A percentile compares a stretch with the other conserved stretches of the same genome.
phyloP scores from a whole-genome alignment of 2,888 invertebrate genomes.

The Spodoptera picta region DNA sequence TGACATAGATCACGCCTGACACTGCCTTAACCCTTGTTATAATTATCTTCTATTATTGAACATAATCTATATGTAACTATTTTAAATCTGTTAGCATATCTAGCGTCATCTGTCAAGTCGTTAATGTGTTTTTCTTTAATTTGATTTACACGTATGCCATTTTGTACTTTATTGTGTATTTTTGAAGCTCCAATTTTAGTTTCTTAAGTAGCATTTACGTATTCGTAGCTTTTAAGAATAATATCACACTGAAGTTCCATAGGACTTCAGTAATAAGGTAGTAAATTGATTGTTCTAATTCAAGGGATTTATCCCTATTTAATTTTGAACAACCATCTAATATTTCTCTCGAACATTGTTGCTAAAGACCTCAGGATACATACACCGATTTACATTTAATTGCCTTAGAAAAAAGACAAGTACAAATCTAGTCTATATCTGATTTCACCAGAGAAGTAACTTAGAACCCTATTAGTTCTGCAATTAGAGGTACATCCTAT shows the following conservation, averaged over 20 bases:
- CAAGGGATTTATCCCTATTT: neutral
- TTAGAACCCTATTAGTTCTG: slow-evolving; percentile 36
- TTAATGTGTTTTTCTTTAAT: too few species aligned
- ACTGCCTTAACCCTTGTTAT: slow-evolving; percentile 81
- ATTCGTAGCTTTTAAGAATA: too few species aligned
- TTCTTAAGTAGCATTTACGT: too few species aligned
- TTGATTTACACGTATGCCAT: too few species aligned
- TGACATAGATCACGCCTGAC: slow-evolving; percentile 82
- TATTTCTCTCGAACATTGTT: slow-evolving; percentile 12
- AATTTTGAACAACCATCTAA: neutral
- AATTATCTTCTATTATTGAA: slow-evolving; percentile 79
- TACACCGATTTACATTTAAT: slow-evolving; percentile 35
- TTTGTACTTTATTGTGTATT: too few species aligned
- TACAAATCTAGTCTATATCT: slow-evolving; percentile 25
- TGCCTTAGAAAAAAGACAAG: slow-evolving; percentile 22
- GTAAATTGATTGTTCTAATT: too few species aligned
- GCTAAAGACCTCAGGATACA: slow-evolving; percentile 8
- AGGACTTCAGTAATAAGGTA: too few species aligned
- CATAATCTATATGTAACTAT: slow-evolving; percentile 62
- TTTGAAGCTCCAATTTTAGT: too few species aligned
- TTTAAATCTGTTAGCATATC: slow-evolving; percentile 33
- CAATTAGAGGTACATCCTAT: slow-evolving; percentile 26
- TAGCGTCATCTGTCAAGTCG: too few species aligned
- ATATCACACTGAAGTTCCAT: too few species aligned
- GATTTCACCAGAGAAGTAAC: slow-evolving; percentile 22